Percentiles rank a stretch among this genome's conserved stretches.
Conservation (phyloP, 2,113 vertebrate species). For the Corydoras sp. region DNA sequence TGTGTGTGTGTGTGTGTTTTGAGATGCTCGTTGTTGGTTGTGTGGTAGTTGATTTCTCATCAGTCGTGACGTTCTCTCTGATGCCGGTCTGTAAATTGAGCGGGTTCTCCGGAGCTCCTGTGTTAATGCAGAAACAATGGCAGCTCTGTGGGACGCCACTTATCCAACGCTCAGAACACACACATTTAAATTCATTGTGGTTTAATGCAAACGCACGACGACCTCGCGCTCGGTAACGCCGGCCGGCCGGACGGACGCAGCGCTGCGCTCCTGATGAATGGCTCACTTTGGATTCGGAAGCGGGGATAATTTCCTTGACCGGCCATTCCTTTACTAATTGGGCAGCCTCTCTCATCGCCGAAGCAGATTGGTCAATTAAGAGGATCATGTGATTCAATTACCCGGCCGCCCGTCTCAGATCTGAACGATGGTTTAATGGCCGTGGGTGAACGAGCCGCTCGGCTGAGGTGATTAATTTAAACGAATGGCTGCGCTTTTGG, state of each 20-base stretch:
- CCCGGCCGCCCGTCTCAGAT: slow-evolving; percentile 47
- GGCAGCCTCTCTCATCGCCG: slow-evolving; percentile 66
- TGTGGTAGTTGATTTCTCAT: no score
- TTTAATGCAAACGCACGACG: not conserved
- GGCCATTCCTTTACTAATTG: slow-evolving; percentile 64
- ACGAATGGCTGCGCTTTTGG: slow-evolving; percentile 23
- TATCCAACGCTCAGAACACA: slow-evolving; percentile 18
- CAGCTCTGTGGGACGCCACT: slow-evolving; percentile 34
- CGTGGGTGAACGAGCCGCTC: slow-evolving; percentile 27
- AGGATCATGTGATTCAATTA: slow-evolving; percentile 66
- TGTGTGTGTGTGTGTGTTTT: no score
- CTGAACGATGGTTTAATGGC: slow-evolving; percentile 31
- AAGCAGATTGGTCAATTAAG: slow-evolving; percentile 70
- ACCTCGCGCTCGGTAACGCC: not conserved
- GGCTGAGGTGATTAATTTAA: slow-evolving; percentile 37
- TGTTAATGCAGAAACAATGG: slow-evolving; percentile 43
- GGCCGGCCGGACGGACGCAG: not conserved
- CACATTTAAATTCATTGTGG: not conserved
- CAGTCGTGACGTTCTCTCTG: no score
- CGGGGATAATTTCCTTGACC: slow-evolving; percentile 55
- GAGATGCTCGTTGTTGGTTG: no score
- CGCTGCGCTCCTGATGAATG: slow-evolving; percentile 15
- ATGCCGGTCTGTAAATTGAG: no score
- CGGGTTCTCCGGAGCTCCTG: slow-evolving; percentile 26
- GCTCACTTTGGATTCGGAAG: slow-evolving; percentile 48